Evolutionary conservation across 2,797 vertebrate species (phyloP).

Genomic region (Sardinella longiceps): DNA sequence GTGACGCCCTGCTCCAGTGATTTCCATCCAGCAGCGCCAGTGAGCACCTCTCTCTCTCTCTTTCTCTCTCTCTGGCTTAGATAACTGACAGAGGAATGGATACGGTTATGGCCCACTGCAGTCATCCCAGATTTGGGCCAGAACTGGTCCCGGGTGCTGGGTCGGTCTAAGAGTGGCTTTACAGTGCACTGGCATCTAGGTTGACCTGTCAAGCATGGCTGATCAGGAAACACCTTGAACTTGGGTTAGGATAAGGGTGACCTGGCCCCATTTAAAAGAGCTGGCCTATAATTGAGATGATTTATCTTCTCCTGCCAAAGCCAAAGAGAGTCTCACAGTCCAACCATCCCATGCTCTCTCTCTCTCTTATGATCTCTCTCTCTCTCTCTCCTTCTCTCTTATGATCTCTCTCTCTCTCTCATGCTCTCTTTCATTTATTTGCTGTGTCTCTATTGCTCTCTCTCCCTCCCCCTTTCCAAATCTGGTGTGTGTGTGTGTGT

Average conservation of each 20-base stretch:
- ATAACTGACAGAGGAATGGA: background rate
- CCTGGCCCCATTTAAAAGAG: slow-evolving; percentile 65
- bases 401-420: background rate
- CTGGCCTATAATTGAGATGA: slow-evolving; percentile 71
- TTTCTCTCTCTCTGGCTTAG: background rate
- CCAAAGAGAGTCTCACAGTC: background rate
- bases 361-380: slow-evolving; percentile 31
- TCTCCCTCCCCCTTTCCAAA: slow-evolving; percentile 26
- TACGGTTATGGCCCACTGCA: background rate
- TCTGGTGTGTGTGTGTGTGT: slow-evolving; percentile 4
- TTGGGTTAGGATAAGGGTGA: slow-evolving; percentile 68
- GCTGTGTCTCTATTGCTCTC: background rate
- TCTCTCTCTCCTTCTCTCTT: slow-evolving; percentile 22
- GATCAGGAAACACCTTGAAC: slow-evolving; percentile 71
- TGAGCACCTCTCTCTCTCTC: background rate
- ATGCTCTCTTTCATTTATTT: slow-evolving; percentile 33
- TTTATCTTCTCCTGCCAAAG: slow-evolving; percentile 64
- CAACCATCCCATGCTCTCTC: slow-evolving; percentile 50
- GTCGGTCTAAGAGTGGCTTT: slow-evolving; percentile 45
- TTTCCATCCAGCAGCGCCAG: background rate
- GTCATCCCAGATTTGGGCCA: background rate
- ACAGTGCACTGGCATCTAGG: slow-evolving; percentile 56
- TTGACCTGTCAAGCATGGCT: slow-evolving; percentile 58
- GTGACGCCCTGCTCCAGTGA: background rate
- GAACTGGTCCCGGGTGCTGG: background rate